Evolutionary conservation across 2,888 invertebrate species (phyloP).

Genomic region (Tyria jacobaeae): DNA sequence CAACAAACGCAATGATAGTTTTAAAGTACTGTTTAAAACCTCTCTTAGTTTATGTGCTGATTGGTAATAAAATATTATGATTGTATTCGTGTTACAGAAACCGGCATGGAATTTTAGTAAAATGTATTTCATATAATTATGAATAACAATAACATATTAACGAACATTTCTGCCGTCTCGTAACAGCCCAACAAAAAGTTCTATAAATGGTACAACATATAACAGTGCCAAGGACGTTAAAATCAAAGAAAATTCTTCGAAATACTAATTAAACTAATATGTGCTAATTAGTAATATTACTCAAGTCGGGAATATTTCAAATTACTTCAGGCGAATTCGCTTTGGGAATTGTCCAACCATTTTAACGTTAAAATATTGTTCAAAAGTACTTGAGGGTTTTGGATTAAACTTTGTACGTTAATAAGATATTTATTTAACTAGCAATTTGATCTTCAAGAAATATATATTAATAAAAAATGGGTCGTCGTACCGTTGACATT

Average conservation of each 20-base stretch:
- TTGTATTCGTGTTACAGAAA: too few species aligned
- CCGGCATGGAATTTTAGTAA: too few species aligned
- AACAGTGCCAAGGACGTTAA: constrained; percentile 3
- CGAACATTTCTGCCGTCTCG: background rate
- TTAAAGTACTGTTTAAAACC: too few species aligned
- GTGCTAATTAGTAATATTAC: constrained; percentile 6
- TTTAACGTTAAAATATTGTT: background rate
- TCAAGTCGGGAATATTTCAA: background rate
- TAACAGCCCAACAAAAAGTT: background rate
- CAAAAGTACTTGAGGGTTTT: too few species aligned
- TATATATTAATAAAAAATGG: constrained; percentile 48
- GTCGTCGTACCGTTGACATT: constrained; percentile 52
- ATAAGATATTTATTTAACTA: too few species aligned
- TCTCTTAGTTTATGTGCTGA: too few species aligned
- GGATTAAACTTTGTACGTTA: too few species aligned
- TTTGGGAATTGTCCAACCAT: background rate
- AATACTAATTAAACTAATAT: constrained; percentile 8
- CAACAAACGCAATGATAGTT: too few species aligned
- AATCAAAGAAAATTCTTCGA: constrained; percentile 11
- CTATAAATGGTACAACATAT: background rate
- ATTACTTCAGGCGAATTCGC: background rate
- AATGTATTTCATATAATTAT: too few species aligned
- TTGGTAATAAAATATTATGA: too few species aligned
- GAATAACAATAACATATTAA: background rate
- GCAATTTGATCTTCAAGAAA: constrained; percentile 48